Percentiles rank a stretch among this genome's conserved stretches.
Conservation (phyloP, 2,113 vertebrate species). For the Cephalopholis sonnerati region DNA sequence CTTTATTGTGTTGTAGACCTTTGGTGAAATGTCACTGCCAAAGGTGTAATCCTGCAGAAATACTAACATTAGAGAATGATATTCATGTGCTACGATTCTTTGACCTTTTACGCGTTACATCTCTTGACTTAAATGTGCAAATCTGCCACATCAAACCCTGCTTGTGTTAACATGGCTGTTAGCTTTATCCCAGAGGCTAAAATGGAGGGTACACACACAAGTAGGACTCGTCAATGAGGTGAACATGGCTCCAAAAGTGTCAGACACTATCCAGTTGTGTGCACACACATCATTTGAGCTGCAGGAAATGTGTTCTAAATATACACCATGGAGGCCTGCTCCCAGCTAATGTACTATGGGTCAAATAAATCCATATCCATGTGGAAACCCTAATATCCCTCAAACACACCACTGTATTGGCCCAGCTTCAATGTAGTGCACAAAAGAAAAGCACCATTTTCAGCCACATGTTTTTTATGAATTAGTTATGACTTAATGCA, state of each 20-base stretch:
- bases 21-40: conserved; percentile 30
- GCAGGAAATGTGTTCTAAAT: conserved; percentile 75
- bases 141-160: conserved; percentile 4
- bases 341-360: conserved; percentile 67
- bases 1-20: conserved; percentile 23
- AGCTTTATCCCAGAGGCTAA: conserved; percentile 9
- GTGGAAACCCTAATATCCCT: conserved; percentile 69
- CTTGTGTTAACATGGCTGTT: conserved; percentile 20
- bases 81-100: neutral
- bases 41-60: conserved; percentile 9
- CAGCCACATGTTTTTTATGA: conserved; percentile 29
- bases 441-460: conserved; percentile 10
- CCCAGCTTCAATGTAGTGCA: conserved; percentile 10
- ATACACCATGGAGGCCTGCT: conserved; percentile 62
- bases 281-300: conserved; percentile 60
- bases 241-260: conserved; percentile 53
- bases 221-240: conserved; percentile 44
- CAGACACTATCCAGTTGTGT: conserved; percentile 64
- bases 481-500: conserved; percentile 54
- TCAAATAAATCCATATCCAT: conserved; percentile 79
- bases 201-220: conserved; percentile 18
- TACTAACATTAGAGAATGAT: neutral
- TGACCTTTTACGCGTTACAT: conserved; percentile 16
- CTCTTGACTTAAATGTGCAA: conserved; percentile 17
- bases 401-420: conserved; percentile 42